A percentile compares a stretch with the other conserved stretches of the same genome.
Evolutionary conservation across 2,888 invertebrate genomes (phyloP).

Genomic region (Seladonia tumulorum): DNA sequence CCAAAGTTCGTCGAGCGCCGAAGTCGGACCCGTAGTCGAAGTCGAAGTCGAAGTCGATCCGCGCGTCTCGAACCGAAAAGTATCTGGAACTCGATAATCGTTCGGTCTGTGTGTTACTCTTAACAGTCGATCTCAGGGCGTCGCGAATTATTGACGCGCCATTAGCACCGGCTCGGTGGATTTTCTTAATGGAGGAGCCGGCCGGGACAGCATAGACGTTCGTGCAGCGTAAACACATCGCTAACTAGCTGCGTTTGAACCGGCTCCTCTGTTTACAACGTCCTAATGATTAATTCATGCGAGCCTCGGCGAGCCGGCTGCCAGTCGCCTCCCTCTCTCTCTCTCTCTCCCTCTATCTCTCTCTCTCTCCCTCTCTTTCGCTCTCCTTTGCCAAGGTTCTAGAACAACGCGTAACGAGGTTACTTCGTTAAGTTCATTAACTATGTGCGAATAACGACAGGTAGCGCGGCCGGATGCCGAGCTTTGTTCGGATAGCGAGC

Average conservation of each 20-base stretch:
- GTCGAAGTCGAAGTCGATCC: neutral
- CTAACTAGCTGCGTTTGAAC: constrained; percentile 65
- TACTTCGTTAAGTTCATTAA: constrained; percentile 66
- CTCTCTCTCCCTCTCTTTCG: neutral
- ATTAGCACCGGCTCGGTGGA: constrained; percentile 29
- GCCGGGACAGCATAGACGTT: constrained; percentile 23
- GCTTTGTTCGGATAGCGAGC: constrained; percentile 27
- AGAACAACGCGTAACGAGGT: constrained; percentile 53
- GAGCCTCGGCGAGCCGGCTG: constrained; percentile 36
- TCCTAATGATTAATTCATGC: constrained; percentile 70
- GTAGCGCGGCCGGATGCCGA: constrained; percentile 3
- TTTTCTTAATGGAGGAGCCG: constrained; percentile 42
- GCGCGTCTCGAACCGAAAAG: neutral
- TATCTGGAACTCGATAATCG: neutral
- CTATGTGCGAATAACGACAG: constrained; percentile 51
- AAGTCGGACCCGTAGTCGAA: neutral
- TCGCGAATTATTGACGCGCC: constrained; percentile 41
- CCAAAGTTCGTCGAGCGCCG: neutral
- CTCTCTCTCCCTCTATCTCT: constrained; percentile 10
- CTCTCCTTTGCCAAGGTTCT: constrained; percentile 15
- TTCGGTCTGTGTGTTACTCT: neutral
- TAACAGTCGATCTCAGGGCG: neutral
- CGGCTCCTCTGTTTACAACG: constrained; percentile 60
- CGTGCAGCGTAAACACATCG: constrained; percentile 52
- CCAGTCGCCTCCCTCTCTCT: constrained; percentile 1